Base-by-base conservation (phyloP, 2,113 vertebrate genomes). In the Ancistrus triradiatus region DNA sequence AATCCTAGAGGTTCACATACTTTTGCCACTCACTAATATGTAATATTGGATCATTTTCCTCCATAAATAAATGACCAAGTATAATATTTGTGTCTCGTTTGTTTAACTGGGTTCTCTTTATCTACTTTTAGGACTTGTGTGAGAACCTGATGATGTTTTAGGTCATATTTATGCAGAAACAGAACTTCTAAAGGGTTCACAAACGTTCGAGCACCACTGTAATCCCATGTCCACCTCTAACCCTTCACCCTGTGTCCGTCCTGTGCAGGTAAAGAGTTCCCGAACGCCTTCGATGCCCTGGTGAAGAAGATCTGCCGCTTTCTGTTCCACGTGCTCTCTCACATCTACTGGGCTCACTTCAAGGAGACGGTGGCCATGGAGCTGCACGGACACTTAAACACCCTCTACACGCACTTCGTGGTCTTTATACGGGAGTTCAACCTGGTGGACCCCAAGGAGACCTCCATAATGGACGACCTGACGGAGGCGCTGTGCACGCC, bases 341-440 rank as follows among this genome's bases (percentile, higher is more conserved):
- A 99, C 87, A 97, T 99, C 89, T 98, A 98, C 89, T 98, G 92
- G 80, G 86, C 93, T 75, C 96, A 99, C 87, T 98, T 96, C 87
- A 95, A 95, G 84, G 95, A 98, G 89, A 95, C 93, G 3, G 87
- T 97, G 88, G 91, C 91, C 59, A 89, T 99, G 72, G 94, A 98
- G 84, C 93, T 99, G 78, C 96, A 99, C 74, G 94, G 92, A 86
- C 96, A 99, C 84, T 87, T 99, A 88, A 99, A 99, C 90, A 95
- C 95, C 10, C 92, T 98, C 70, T 99, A 97, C 72, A 89, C 85
- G 81, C 95, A 98, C 87, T 99, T 98, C 92, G 89, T 98, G 75
- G 91, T 98, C 85, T 99, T 98, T 80, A 90, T 96, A 85, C 87
- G 95, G 87, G 95, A 99, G 83, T 99, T 99, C 92, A 95, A 91